These are phyloP conservation scores for Schizopygopsis malacanthus DNA, from an alignment of 2,797 vertebrate genomes.

Conservation along the genomic window DNA sequence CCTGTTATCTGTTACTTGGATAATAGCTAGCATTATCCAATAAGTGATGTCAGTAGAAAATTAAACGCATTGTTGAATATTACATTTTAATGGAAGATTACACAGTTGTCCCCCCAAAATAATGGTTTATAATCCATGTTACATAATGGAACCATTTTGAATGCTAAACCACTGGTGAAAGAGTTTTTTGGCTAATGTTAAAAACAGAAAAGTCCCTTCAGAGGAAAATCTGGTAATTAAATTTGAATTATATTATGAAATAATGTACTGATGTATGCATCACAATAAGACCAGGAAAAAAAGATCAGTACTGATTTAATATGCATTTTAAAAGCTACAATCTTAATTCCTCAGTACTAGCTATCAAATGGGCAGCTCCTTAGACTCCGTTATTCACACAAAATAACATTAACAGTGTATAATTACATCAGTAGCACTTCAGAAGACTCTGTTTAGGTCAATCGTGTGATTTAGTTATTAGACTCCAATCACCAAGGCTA, in stretches of 20 bases:
- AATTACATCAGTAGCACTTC: conserved; percentile 74
- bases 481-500: conserved; percentile 77
- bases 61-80: not conserved
- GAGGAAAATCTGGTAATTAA: not conserved
- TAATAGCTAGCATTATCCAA: not conserved
- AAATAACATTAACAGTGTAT: conserved; percentile 55
- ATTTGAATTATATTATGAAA: not conserved
- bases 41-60: not conserved
- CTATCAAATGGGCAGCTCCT: not conserved
- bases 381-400: not conserved
- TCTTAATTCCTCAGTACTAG: not conserved
- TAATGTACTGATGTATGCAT: not conserved
- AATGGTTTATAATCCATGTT: not conserved
- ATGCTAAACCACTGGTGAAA: not conserved
- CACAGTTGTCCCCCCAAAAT: not conserved
- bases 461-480: conserved; percentile 74
- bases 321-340: not conserved
- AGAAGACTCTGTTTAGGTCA: conserved; percentile 74
- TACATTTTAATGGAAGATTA: not conserved
- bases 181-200: not conserved
- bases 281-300: not conserved
- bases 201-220: not conserved
- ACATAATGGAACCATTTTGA: not conserved
- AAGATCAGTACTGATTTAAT: not conserved
- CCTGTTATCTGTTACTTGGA: not conserved